Percentiles rank a stretch among this genome's conserved stretches.
phyloP scores from a whole-genome alignment of 2,797 vertebrate genomes.

The Salmo trutta region DNA sequence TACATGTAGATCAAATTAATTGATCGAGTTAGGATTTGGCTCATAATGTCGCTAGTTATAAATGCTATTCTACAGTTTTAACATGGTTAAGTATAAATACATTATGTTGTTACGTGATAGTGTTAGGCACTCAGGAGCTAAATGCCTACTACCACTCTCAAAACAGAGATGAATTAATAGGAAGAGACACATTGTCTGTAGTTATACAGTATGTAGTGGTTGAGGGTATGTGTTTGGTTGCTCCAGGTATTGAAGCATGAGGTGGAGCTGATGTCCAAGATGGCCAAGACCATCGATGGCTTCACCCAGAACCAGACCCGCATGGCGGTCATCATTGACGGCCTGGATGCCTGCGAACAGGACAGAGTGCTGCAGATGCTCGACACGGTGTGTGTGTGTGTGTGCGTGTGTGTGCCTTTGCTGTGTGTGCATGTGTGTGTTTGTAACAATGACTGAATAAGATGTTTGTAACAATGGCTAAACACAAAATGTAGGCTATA shows the following conservation, averaged over 20 bases:
- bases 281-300: conserved; percentile 97
- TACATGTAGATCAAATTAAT: neutral
- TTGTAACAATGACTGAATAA: neutral
- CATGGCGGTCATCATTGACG: conserved; percentile 96
- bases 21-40: neutral
- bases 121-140: neutral
- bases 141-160: too few species aligned
- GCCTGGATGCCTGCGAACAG: conserved; percentile 95
- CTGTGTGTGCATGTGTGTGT: conserved; percentile 19
- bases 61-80: neutral
- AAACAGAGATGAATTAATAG: too few species aligned
- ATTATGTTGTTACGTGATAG: conserved; percentile 18
- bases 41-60: neutral
- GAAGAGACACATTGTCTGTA: too few species aligned
- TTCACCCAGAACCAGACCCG: conserved; percentile 99
- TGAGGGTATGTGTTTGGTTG: neutral
- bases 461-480: too few species aligned
- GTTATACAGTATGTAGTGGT: too few species aligned
- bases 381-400: conserved; percentile 85
- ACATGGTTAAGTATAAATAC: neutral
- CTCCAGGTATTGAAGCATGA: conserved; percentile 94
- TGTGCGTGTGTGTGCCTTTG: neutral
- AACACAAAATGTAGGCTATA: neutral
- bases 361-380: conserved; percentile 98
- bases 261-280: conserved; percentile 97